Conservation (phyloP, 2,888 invertebrate genomes). For the Auanema sp. region DNA sequence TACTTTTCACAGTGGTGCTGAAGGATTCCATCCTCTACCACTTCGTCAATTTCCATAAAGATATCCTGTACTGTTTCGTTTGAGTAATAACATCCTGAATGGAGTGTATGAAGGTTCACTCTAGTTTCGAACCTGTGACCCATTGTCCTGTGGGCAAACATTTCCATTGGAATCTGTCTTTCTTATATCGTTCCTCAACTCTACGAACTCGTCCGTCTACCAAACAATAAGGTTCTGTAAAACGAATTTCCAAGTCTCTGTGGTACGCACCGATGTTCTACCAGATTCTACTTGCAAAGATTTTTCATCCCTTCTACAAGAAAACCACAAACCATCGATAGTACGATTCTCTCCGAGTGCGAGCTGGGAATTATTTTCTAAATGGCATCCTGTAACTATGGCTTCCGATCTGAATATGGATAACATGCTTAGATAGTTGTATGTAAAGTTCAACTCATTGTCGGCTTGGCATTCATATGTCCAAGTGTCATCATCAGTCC, state of each 20-base stretch:
- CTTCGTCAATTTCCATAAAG: slow-evolving; percentile 49
- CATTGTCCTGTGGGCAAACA: slow-evolving; percentile 59
- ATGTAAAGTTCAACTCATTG: slow-evolving; percentile 16
- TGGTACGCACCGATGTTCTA: slow-evolving; percentile 7
- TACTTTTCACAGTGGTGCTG: slow-evolving; percentile 57
- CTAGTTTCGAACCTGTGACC: slow-evolving; percentile 50
- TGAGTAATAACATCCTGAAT: slow-evolving; percentile 58
- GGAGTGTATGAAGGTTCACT: neutral
- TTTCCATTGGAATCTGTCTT: slow-evolving; percentile 58
- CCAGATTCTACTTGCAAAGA: slow-evolving; percentile 52
- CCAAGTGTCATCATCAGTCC: slow-evolving; percentile 60
- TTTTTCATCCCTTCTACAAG: slow-evolving; percentile 35
- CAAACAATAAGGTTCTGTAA: slow-evolving; percentile 50
- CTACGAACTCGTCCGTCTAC: slow-evolving; percentile 38
- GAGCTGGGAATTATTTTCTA: slow-evolving; percentile 22
- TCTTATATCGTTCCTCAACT: slow-evolving; percentile 53
- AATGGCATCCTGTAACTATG: slow-evolving; percentile 24
- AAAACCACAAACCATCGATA: slow-evolving; percentile 54
- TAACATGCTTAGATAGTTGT: neutral
- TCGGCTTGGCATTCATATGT: slow-evolving; percentile 42
- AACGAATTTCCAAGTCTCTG: neutral
- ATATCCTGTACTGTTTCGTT: slow-evolving; percentile 58
- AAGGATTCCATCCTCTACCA: slow-evolving; percentile 54
- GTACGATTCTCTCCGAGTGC: neutral
- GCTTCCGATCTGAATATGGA: slow-evolving; percentile 19